Base-by-base conservation (phyloP, 1,140 invertebrate genomes). In the Brachionus rubens region DNA sequence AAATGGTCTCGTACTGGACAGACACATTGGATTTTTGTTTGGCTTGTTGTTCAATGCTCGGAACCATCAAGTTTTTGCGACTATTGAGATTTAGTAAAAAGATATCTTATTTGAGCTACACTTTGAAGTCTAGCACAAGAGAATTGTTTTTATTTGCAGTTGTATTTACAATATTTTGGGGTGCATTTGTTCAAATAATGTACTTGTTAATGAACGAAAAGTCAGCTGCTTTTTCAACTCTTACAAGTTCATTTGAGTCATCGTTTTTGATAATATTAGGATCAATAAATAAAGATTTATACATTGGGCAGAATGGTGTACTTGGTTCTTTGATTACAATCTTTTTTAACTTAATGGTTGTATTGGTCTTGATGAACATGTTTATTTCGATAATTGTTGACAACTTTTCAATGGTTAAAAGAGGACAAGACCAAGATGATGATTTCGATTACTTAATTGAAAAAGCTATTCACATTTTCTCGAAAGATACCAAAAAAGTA, bases 141-240 rank as follows among this genome's bases (percentile, higher is more conserved):
- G 41, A 72, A 5, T 33, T 72, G 19, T 12, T 50, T 10, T 16
- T 4, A 21, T 72, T 72, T 72, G n/a, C 30, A 5, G 2, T 50
- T 10, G 16, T 72, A 24, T 72, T 72, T 21, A 21, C 28, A 6
- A 16, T 47, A 1, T 14, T 52, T 19, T 72, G 14, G 16, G 12
- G 28, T 46, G 68, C 41, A 1, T 72, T 72, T 40, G 68, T 47
- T 14, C n/a, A n/a, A n/a, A n/a, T n/a, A n/a, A n/a, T n/a, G n/a
- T n/a, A n/a, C n/a, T n/a, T n/a, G n/a, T n/a, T 43, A 19, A 14
- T 19, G 16, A 16, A 43, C 7, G 14, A 56, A 26, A 28, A 56
- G n/a, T 56, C 52, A 4, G 3, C 21, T 9, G 19, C 21, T 21
- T 56, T 26, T 56, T 30, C 52, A 26, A 56, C 52, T 2, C 2